Evolutionary conservation across 2,888 invertebrate genomes (phyloP).

Genomic region (Liodrosophila aerea): DNA sequence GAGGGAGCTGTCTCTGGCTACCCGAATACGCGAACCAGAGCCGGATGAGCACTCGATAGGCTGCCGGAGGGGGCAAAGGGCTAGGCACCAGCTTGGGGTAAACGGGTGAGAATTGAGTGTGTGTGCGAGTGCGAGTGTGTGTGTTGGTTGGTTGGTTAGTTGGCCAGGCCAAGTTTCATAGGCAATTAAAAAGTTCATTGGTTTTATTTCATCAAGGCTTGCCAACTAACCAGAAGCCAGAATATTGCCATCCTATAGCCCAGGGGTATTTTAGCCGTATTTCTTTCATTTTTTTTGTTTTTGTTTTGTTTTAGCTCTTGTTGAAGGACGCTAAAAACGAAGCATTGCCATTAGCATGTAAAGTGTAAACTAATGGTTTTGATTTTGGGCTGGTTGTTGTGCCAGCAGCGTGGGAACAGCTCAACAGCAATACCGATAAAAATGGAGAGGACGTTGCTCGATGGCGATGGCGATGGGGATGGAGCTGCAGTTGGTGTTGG

Average conservation of each 20-base stretch:
- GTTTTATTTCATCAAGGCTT: constrained; percentile 60
- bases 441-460: background rate
- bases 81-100: too few relatives aligned
- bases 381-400: constrained; percentile 45
- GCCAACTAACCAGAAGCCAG: constrained; percentile 48
- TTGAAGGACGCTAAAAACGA: constrained; percentile 32
- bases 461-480: background rate
- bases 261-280: constrained; percentile 15
- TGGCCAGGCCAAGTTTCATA: constrained; percentile 56
- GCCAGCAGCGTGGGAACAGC: constrained; percentile 74
- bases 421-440: background rate
- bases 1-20: constrained; percentile 35
- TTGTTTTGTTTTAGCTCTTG: background rate
- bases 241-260: constrained; percentile 36
- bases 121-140: background rate
- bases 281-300: background rate
- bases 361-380: constrained; percentile 80
- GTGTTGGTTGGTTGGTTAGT: background rate
- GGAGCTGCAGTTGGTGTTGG: constrained; percentile 4
- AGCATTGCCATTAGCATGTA: constrained; percentile 75
- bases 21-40: constrained; percentile 61
- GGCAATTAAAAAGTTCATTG: constrained; percentile 76
- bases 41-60: constrained; percentile 42
- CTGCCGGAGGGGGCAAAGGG: too few relatives aligned
- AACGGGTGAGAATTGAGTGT: too few relatives aligned